Conservation (phyloP, 1,140 invertebrate species). For the Agrypnia vestita region DNA sequence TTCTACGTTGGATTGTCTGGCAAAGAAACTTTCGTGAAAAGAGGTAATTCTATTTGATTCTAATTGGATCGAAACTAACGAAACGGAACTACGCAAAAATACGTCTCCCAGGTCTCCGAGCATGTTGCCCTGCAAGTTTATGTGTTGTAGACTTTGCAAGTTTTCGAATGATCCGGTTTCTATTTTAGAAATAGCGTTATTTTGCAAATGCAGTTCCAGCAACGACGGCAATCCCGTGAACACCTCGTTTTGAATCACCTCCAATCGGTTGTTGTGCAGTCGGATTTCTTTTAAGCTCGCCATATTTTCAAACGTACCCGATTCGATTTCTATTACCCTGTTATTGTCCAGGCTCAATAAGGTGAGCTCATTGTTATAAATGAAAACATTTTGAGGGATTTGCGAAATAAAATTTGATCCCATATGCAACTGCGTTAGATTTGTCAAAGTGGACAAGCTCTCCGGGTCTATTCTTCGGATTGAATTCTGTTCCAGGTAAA, state of each 20-base stretch:
- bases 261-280: constrained; percentile 88
- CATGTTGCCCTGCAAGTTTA: constrained; percentile 89
- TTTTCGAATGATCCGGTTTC: constrained; percentile 88
- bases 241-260: constrained; percentile 82
- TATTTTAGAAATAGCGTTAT: constrained; percentile 87
- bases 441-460: constrained; percentile 81
- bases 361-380: constrained; percentile 81
- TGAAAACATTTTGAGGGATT: constrained; percentile 83
- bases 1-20: constrained; percentile 85
- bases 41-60: constrained; percentile 86
- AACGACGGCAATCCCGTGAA: constrained; percentile 86
- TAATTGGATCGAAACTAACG: constrained; percentile 88
- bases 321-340: constrained; percentile 85
- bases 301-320: constrained; percentile 84
- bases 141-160: constrained; percentile 87
- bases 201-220: constrained; percentile 89
- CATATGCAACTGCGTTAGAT: constrained; percentile 87
- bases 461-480: constrained; percentile 83
- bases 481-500: constrained; percentile 91
- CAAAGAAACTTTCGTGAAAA: constrained; percentile 85
- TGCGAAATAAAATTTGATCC: constrained; percentile 89
- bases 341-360: constrained; percentile 94
- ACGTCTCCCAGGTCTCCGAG: constrained; percentile 86
- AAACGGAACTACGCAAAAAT: constrained; percentile 82
- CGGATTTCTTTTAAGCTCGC: constrained; percentile 86